Percentiles rank a stretch among this genome's conserved stretches.
These are phyloP conservation scores for Sebastes vulpes DNA, from an alignment of 2,797 vertebrate species.

Conservation along the genomic window DNA sequence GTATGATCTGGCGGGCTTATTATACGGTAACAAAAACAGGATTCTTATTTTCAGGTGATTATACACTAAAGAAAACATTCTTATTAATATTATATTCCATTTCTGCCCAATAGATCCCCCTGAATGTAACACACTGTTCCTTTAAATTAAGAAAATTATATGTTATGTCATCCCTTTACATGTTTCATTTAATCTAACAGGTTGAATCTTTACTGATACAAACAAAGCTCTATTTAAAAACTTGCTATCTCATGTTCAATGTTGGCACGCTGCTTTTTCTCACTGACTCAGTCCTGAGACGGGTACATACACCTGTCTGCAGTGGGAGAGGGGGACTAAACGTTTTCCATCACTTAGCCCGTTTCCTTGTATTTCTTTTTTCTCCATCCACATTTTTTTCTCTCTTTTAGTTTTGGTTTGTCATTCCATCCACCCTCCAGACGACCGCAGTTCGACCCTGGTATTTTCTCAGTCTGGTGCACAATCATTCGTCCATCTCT, in stretches of 20 bases:
- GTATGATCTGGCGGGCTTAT: too few species aligned
- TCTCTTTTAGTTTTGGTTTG: not conserved
- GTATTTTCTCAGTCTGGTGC: conserved; percentile 64
- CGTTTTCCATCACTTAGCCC: not conserved
- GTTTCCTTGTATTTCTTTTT: not conserved
- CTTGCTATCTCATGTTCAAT: not conserved
- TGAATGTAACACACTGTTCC: too few species aligned
- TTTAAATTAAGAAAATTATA: too few species aligned
- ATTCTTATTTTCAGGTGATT: too few species aligned
- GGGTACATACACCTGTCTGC: conserved; percentile 31
- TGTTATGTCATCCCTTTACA: not conserved
- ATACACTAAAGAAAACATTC: too few species aligned
- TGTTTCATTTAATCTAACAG: not conserved
- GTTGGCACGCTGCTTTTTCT: conserved; percentile 6
- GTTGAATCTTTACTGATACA: not conserved
- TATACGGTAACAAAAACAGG: too few species aligned
- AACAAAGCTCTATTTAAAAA: not conserved
- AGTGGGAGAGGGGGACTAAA: not conserved
- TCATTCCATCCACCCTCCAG: conserved; percentile 29
- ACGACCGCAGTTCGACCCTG: conserved; percentile 53
- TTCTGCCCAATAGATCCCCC: too few species aligned
- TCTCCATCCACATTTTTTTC: not conserved
- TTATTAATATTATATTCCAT: too few species aligned
- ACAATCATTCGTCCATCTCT: conserved; percentile 48
- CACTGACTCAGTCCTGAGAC: conserved; percentile 13